These are phyloP conservation scores for Alectoris magna DNA, from an alignment of 2,797 vertebrate genomes.

Conservation along the genomic window DNA sequence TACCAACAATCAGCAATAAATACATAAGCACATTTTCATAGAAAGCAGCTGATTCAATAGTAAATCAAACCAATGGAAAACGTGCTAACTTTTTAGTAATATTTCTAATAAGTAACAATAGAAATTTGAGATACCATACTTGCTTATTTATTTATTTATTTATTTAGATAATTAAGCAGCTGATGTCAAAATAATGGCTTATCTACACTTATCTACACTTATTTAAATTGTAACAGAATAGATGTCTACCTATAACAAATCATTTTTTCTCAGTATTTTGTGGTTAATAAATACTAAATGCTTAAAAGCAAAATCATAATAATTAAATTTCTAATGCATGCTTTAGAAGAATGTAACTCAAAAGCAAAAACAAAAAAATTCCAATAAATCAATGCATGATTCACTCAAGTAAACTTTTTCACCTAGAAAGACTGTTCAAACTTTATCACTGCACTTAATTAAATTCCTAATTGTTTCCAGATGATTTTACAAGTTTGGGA, in stretches of 20 bases:
- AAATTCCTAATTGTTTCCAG: not conserved
- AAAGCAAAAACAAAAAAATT: not conserved
- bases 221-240: conserved; percentile 3
- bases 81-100: not conserved
- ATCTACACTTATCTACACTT: not conserved
- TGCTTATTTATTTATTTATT: not conserved
- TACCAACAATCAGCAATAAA: not conserved
- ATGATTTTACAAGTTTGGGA: not conserved
- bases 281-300: not conserved
- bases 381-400: not conserved
- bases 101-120: not conserved
- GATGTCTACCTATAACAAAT: conserved; percentile 4
- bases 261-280: conserved; percentile 23
- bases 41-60: not conserved
- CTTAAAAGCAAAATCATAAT: conserved; percentile 3
- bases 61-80: not conserved
- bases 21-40: not conserved
- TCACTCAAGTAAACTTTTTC: not conserved
- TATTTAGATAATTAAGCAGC: not conserved
- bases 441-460: not conserved
- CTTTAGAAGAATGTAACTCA: not conserved
- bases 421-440: not conserved
- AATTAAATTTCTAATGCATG: not conserved
- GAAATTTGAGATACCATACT: not conserved
- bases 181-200: not conserved